A percentile compares a stretch with the other conserved stretches of the same genome.
phyloP scores from a whole-genome alignment of 2,888 invertebrate genomes.

The Gymnoscelis rufifasciata region DNA sequence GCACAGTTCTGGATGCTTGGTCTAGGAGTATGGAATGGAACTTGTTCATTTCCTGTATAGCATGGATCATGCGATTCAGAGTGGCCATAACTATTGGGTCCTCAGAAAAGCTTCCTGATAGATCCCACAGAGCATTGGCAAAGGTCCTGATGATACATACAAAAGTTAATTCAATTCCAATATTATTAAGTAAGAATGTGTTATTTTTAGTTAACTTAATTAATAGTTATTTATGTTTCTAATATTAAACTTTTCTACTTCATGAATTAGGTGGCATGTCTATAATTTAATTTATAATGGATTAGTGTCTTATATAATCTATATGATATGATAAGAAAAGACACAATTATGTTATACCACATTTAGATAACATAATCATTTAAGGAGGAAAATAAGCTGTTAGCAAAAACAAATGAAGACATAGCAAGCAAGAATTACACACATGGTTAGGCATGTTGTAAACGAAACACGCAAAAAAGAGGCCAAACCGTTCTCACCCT shows the following conservation, averaged over 20 bases:
- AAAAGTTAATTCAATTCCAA: too few species aligned
- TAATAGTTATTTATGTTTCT: neutral
- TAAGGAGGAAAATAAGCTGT: neutral
- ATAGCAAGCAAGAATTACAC: slow-evolving; percentile 3
- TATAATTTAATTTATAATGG: too few species aligned
- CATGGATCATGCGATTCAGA: slow-evolving; percentile 81
- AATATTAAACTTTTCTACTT: too few species aligned
- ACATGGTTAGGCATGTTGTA: slow-evolving; percentile 8
- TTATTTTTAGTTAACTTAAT: too few species aligned
- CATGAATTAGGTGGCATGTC: too few species aligned
- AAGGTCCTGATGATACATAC: slow-evolving; percentile 80
- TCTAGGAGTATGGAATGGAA: slow-evolving; percentile 94
- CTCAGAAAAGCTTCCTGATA: slow-evolving; percentile 91
- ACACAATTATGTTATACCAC: too few species aligned
- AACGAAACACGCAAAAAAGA: slow-evolving; percentile 35
- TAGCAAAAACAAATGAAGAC: neutral
- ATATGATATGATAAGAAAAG: too few species aligned
- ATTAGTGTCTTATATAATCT: neutral
- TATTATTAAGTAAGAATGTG: too few species aligned
- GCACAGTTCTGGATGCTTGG: slow-evolving; percentile 93
- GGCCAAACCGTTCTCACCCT: slow-evolving; percentile 81
- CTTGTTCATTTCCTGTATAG: slow-evolving; percentile 94
- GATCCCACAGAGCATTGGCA: slow-evolving; percentile 92
- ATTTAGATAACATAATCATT: neutral
- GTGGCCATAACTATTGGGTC: slow-evolving; percentile 90